A percentile compares a stretch with the other conserved stretches of the same genome.
Conservation (phyloP, 2,113 vertebrate genomes). For the Chlamydotis undulata region DNA sequence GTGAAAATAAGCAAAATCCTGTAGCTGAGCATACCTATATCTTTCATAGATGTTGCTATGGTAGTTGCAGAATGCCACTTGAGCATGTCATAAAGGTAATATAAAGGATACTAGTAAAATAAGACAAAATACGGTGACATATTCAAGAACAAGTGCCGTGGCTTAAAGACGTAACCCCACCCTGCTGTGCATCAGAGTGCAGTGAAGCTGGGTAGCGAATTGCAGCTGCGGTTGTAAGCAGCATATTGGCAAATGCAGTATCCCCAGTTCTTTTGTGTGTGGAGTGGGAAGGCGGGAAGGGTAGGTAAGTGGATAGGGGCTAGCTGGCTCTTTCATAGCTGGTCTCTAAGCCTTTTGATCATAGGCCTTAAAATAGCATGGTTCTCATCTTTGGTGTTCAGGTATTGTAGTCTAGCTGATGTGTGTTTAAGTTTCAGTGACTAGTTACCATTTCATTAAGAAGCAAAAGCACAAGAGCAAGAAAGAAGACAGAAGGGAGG, state of each 20-base stretch:
- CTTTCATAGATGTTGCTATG: not conserved
- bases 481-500: not conserved
- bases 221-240: not conserved
- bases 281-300: not conserved
- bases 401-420: not conserved
- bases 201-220: not conserved
- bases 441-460: not conserved
- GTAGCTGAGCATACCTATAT: not conserved
- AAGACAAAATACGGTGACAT: not conserved
- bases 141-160: not conserved
- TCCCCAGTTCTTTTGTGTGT: not conserved
- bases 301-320: not conserved
- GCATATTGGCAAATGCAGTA: not conserved
- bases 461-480: not conserved
- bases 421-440: not conserved
- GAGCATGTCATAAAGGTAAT: not conserved
- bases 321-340: not conserved
- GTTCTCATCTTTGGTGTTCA: not conserved
- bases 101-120: not conserved
- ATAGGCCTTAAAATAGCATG: not conserved
- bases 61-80: not conserved
- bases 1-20: not conserved
- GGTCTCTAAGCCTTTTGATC: not conserved
- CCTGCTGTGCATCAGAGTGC: not conserved
- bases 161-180: not conserved